These are phyloP conservation scores for Actinia equina DNA, from an alignment of 64 coral and sea anemone species.

Conservation along the genomic window DNA sequence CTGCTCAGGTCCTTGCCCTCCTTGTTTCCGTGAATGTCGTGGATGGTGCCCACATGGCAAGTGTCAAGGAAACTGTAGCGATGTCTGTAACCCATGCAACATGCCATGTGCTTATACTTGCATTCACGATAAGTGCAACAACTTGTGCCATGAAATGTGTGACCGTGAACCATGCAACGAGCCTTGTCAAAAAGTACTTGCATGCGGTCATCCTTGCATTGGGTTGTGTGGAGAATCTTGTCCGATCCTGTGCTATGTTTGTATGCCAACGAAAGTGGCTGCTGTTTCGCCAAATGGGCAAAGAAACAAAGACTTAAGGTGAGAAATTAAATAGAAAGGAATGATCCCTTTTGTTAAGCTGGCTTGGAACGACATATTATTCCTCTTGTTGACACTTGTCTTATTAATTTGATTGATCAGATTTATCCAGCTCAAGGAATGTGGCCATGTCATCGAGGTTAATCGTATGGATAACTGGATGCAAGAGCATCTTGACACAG, in stretches of 20 bases:
- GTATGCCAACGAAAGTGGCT: conserved; percentile 19
- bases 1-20: conserved; percentile 58
- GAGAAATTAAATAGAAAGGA: too few species aligned
- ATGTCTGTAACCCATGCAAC: conserved; percentile 32
- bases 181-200: conserved; percentile 36
- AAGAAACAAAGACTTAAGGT: conserved; percentile 11
- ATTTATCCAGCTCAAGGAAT: conserved; percentile 37
- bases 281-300: not conserved
- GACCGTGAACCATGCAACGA: conserved; percentile 33
- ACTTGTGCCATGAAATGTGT: conserved; percentile 50
- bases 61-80: conserved; percentile 23
- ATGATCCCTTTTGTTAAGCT: not conserved
- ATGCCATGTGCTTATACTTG: conserved; percentile 53
- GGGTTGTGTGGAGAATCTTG: conserved; percentile 58
- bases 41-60: conserved; percentile 46
- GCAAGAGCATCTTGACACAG: not conserved
- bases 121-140: conserved; percentile 60
- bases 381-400: not conserved
- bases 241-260: conserved; percentile 37
- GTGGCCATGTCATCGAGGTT: conserved; percentile 33
- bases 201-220: conserved; percentile 48
- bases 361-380: not conserved
- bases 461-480: conserved; percentile 35
- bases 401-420: not conserved
- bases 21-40: conserved; percentile 49